Evolutionary conservation across 2,113 vertebrate species (phyloP), one percentile per base, ranked within the genome.

Genomic region (Daphoenositta chrysoptera): DNA sequence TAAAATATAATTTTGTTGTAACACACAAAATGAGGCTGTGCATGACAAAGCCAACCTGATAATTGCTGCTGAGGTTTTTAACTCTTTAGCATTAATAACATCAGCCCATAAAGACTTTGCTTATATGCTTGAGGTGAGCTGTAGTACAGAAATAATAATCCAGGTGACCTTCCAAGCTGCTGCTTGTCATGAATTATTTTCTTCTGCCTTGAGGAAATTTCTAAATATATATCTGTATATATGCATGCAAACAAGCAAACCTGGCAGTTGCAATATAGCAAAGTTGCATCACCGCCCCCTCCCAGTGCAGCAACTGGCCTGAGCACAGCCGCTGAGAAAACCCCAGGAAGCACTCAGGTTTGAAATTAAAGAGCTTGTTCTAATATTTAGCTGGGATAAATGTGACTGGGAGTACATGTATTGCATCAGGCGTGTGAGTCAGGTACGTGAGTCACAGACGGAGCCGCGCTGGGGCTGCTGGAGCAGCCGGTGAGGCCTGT

Each of bases 111-210:
- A 78, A 87, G 83, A 10, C 60, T 83, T 65, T 21, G 68, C 83
- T 70, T 33, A 9, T 53, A 42, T 20, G 76, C 39, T 66, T 6
- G 8, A 76, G 83, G 68, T 86, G 87, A 91, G 71, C 80, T 83
- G 83, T 0, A 3, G 86, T 53, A 48, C 42, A 86, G 86, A 48
- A 92, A 44, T 69, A 95, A 90, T 69, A 72, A 89, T 44, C 64
- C 91, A 61, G 53, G 19, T 93, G 83, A 95, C 93, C 87, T 95
- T 95, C 93, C 87, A 94, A 84, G 93, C 80, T 93, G 68, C 72
- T 94, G 76, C 91, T 94, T 87, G 83, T 39, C 68, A 42, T 53
- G 28, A 57, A 53, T 87, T 81, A 30, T 63, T 89, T 89, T 77
- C 39, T 83, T 61, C 66, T 83, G 80, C 95, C 83, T 77, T 13